Base-by-base conservation (phyloP, 2,888 invertebrate genomes). In the Cordilura impudica region DNA sequence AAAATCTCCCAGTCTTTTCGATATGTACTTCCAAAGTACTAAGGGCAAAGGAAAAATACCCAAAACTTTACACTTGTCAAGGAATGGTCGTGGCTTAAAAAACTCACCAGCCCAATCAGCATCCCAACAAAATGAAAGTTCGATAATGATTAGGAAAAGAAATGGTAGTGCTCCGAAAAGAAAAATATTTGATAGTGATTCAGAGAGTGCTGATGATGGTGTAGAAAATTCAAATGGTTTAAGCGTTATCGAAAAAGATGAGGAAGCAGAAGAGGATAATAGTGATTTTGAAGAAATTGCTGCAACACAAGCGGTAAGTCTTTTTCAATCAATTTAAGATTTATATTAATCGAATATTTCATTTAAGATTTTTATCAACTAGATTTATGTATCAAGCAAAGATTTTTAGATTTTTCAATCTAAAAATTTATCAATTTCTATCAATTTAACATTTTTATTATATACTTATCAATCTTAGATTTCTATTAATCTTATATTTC, bases 141-240 rank as follows among this genome's bases (percentile, higher is more conserved):
- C 71, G 26, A 58, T 72, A 26, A 58, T 70, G 65, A 61, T 71
- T 53, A 75, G 47, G 23, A 73, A 65, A 18, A 61, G 47, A 35
- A 63, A 47, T 7, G 14, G 16, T 18, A 56, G 8, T 12, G 49
- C 76, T 39, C 76, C 21, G 75, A 83, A 87, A 39, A 84, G 88
- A 0, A 87, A 87, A 77, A 82, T 86, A 16, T 74, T 83, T 14
- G 84, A 82, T 6, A 85, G 84, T 61, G 85, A 85, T 61, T 84
- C 85, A 2, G 87, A 86, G 7, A 29, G 70, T 29, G 83, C 84
- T 0, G 63, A 63, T 0, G 83, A 53, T 26, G 31, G 75, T n/a
- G n/a, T n/a, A 69, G 0, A 43, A 63, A n/a, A 35, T 10, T 1
- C 19, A 60, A 23, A 21, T 35, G 63, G 65, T 29, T 39, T 53